Evolutionary conservation across 2,797 vertebrate genomes (phyloP).

Genomic region (Cyprinella venusta): DNA sequence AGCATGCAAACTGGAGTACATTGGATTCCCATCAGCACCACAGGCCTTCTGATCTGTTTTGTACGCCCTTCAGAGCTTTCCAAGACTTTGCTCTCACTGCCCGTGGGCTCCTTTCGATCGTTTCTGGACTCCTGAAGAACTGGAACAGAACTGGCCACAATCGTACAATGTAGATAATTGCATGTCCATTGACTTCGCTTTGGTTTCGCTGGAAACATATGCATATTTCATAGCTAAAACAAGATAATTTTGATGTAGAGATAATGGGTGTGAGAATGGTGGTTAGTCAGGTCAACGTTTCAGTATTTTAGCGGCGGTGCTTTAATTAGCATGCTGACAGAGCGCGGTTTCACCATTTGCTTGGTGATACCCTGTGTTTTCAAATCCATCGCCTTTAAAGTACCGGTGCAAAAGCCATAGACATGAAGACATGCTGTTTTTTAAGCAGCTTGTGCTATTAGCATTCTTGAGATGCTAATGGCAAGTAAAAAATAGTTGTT

Average conservation of each 20-base stretch:
- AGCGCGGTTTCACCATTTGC: not conserved
- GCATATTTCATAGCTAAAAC: constrained; percentile 15
- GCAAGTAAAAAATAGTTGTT: not conserved
- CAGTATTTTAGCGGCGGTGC: constrained; percentile 8
- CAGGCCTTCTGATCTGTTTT: constrained; percentile 54
- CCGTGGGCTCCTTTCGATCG: constrained; percentile 11
- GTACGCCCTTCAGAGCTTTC: constrained; percentile 47
- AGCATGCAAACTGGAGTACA: constrained; percentile 57
- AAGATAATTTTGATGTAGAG: constrained; percentile 1
- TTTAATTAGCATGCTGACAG: constrained; percentile 4
- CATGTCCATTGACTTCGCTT: constrained; percentile 23
- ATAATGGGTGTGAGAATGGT: constrained; percentile 11
- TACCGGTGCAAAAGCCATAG: not conserved
- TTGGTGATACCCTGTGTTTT: not conserved
- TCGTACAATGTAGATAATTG: constrained; percentile 17
- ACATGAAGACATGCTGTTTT: not conserved
- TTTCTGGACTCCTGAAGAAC: constrained; percentile 33
- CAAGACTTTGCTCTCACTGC: constrained; percentile 34
- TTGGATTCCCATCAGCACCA: constrained; percentile 56
- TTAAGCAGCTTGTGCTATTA: not conserved
- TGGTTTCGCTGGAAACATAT: constrained; percentile 7
- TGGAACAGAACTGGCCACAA: constrained; percentile 11
- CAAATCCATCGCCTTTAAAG: not conserved
- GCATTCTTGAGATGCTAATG: not conserved
- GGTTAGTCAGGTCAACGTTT: constrained; percentile 14